Conservation (phyloP, 2,113 vertebrate genomes). For the Taurulus bubalis region DNA sequence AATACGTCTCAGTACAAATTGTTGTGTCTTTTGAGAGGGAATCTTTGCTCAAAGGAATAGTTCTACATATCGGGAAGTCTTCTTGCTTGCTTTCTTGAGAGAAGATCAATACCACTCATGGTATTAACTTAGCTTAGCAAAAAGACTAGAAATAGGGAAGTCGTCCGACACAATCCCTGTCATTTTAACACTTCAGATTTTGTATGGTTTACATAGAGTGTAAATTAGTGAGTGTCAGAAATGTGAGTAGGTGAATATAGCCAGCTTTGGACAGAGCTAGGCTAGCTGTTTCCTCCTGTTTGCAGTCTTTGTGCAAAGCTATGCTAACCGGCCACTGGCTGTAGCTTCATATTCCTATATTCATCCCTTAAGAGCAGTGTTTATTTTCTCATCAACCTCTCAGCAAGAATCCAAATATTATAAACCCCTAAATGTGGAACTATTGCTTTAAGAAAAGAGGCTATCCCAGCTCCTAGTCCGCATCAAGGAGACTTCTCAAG, state of each 20-base stretch:
- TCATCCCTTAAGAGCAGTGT: too few relatives aligned
- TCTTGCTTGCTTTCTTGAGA: neutral
- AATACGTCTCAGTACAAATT: neutral
- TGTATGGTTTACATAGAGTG: neutral
- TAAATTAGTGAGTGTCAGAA: neutral
- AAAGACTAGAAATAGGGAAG: neutral
- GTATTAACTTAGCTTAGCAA: neutral
- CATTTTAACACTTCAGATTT: neutral
- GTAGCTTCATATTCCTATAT: neutral
- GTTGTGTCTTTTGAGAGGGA: neutral
- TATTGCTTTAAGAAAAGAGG: slow-evolving; percentile 1
- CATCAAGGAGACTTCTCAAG: slow-evolving; percentile 20
- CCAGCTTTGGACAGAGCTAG: neutral
- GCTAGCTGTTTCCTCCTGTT: neutral
- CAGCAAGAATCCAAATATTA: neutral
- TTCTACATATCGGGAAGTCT: neutral
- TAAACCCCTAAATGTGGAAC: neutral
- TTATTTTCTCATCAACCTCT: neutral
- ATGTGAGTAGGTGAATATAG: neutral
- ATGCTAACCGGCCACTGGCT: neutral
- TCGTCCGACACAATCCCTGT: neutral
- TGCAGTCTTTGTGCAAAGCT: neutral
- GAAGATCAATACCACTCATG: neutral
- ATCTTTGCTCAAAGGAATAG: neutral
- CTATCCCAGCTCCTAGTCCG: neutral